A percentile compares a stretch with the other conserved stretches of the same genome.
Evolutionary conservation across 2,888 invertebrate genomes (phyloP).

Genomic region (Rotaria socialis): DNA sequence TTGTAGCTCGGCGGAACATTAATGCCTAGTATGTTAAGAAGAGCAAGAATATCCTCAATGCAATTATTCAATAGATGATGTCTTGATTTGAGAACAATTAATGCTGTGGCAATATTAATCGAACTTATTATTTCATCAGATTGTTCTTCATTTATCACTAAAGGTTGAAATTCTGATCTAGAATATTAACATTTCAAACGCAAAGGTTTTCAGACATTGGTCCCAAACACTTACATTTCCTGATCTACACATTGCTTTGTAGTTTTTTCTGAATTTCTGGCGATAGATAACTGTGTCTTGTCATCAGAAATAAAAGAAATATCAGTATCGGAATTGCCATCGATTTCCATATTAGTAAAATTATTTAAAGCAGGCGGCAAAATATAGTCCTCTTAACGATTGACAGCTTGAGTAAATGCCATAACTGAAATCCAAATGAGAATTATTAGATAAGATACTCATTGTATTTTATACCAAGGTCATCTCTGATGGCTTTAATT

Average conservation of each 20-base stretch:
- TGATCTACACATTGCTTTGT: neutral
- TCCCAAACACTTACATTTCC: neutral
- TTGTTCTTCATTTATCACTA: neutral
- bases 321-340: neutral
- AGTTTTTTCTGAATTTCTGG: neutral
- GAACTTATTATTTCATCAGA: neutral
- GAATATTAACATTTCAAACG: neutral
- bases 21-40: neutral
- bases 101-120: neutral
- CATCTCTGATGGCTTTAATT: neutral
- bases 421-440: neutral
- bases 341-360: neutral
- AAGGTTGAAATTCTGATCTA: neutral
- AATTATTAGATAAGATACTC: neutral
- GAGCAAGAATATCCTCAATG: neutral
- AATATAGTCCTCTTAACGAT: neutral
- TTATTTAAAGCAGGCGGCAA: neutral
- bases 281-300: neutral
- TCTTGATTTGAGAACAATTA: neutral
- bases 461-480: neutral
- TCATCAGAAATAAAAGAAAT: neutral
- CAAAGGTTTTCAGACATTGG: neutral
- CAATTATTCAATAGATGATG: neutral
- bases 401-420: neutral
- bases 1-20: neutral